Evolutionary conservation across 2,797 vertebrate genomes (phyloP), one percentile per base, ranked within the genome.

Genomic region (Cacajao melanocephalus): DNA sequence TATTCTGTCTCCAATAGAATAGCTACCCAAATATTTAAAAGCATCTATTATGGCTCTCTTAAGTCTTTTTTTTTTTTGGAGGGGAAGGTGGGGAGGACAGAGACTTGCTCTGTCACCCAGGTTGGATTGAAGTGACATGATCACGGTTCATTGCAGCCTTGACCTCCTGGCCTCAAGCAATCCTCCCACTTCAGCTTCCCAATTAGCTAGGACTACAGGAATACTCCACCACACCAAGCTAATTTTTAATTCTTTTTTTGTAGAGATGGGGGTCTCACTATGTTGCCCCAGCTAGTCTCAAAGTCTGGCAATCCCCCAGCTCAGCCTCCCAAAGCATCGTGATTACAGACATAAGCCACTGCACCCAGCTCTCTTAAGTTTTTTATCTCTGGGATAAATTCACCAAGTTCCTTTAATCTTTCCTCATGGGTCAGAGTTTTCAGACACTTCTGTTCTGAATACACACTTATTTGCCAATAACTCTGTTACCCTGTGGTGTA

Each of bases 11-110:
- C 19, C 20, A 72, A 64, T 46, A 87, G 30, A 84, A 85, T 52
- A 95, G 24, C 82, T 93, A 57, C 39, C 64, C 33, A 93, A 86
- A 89, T 93, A 95, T 92, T 96, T 90, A 70, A 88, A 95, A 95
- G 48, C 20, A 72, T 61, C 46, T 39, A 11, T 30, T 64, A 33
- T 58, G 44, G 5, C 11, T 88, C 17, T 55, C 30, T n/a, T 41
- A 80, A 76, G 20, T 46, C n/a, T 58, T 94, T 28, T 57, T 90
- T 85, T 83, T 24, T 57, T 57, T 26, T 57, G 8, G 33, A 67
- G 64, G 20, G 52, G 52, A 55, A 55, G 20, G 52, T 55, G 7
- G 52, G 52, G 3, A 55, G 52, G 52, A 17, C 64, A 67, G 15
- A n/a, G 15, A 4, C 33, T 67, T n/a, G 15, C 33, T 67, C 33